Base-by-base conservation (phyloP, 2,113 vertebrate genomes). In the Dicrurus megarhynchus region DNA sequence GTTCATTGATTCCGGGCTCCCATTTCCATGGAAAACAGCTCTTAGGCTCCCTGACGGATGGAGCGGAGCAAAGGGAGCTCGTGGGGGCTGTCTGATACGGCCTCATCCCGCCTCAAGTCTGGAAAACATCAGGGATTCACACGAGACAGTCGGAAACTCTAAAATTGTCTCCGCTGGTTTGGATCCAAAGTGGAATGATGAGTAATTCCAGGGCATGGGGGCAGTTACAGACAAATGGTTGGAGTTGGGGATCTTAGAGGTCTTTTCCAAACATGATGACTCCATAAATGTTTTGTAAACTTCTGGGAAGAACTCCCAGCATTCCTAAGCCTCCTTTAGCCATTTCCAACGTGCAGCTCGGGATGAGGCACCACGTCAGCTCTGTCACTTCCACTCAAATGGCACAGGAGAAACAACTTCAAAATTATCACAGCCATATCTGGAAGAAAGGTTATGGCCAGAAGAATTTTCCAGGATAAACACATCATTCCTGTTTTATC, bases 41-140 rank as follows among this genome's bases (percentile, higher is more conserved):
- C 3, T 4, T 10, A 3, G 7, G 60, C 61, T 73, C 19, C 65
- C 33, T 1, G 1, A 7, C 0, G 4, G 41, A 27, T 2, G 7
- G 4, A 19, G 56, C 2, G 19, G 20, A 39, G 53, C 39, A 5
- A 6, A 47, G 24, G 39, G 11, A 24, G 81, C 23, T 15, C 3
- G 0, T 1, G 26, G 53, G 49, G 53, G 9, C n/a, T 23, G 1
- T 2, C 2, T 3, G 67, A 47, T 4, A 6, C 1, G 0, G n/a
- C 9, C 28, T 4, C 50, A 9, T 23, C 10, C 1, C 0, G 1
- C 46, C 27, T 13, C 3, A 4, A 3, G 12, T 1, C 33, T 83
- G 67, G 67, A 37, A 82, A 57, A 28, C 19, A 7, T 2, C 16
- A 16, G 1, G 12, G 18, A 15, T 24, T 33, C 75, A 33, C 49